Percentiles rank a stretch among this genome's conserved stretches.
These are phyloP conservation scores for Tenthredo amoena DNA, from an alignment of 2,888 invertebrate genomes.

Conservation along the genomic window DNA sequence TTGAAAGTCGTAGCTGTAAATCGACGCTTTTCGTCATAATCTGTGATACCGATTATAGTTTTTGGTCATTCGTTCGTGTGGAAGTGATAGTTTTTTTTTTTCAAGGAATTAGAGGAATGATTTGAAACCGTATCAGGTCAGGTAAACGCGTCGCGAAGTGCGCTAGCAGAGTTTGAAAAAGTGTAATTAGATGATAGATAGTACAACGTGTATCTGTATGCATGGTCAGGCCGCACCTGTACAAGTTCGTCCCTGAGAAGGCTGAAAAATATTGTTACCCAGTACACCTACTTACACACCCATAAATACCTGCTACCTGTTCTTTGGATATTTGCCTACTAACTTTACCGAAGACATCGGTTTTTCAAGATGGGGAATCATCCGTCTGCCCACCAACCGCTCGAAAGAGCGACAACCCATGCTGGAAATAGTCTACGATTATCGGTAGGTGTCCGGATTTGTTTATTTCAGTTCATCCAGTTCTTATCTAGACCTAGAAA, in stretches of 20 bases:
- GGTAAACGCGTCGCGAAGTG: background rate
- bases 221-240: constrained; percentile 41
- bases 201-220: background rate
- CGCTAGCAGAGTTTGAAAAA: background rate
- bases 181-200: background rate
- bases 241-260: constrained; percentile 42
- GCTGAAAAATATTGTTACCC: constrained; percentile 45
- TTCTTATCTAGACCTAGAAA: no score
- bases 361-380: constrained; percentile 87
- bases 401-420: constrained; percentile 83
- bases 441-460: constrained; percentile 70
- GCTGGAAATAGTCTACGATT: constrained; percentile 75
- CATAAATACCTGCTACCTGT: constrained; percentile 50
- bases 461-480: no score
- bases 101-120: background rate
- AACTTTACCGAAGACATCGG: constrained; percentile 49
- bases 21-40: background rate
- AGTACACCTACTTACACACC: constrained; percentile 24
- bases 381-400: constrained; percentile 91
- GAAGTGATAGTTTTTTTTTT: background rate
- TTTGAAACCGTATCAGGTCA: background rate
- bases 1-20: background rate
- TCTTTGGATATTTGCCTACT: constrained; percentile 48
- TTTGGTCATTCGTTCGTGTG: background rate
- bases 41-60: background rate